A percentile compares a stretch with the other conserved stretches of the same genome.
These are phyloP conservation scores for Chlorodrepanis virens DNA, from an alignment of 2,113 vertebrate genomes.

Conservation along the genomic window DNA sequence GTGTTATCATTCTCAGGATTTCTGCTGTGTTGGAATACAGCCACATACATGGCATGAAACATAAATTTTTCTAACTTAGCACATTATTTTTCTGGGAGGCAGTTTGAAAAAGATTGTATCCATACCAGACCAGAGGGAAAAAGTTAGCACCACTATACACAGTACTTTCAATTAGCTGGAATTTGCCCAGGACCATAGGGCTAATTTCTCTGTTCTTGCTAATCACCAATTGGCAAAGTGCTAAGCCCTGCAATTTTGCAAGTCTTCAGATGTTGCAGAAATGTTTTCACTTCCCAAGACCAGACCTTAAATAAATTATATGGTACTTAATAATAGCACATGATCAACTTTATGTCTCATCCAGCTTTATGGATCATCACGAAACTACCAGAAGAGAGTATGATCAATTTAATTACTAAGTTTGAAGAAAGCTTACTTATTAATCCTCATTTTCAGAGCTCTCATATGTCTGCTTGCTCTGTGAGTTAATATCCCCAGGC, in stretches of 20 bases:
- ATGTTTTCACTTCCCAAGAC: background rate
- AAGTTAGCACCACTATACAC: background rate
- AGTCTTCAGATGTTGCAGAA: background rate
- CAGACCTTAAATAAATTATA: slow-evolving; percentile 33
- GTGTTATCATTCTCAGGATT: background rate
- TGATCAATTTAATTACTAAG: slow-evolving; percentile 40
- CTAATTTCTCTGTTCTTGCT: background rate
- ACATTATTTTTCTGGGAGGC: background rate
- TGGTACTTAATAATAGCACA: slow-evolving; percentile 6
- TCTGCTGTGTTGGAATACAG: background rate
- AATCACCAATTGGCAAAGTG: background rate
- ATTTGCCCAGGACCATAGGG: background rate
- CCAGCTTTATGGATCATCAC: slow-evolving; percentile 12
- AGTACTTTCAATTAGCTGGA: background rate
- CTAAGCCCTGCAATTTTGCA: slow-evolving; percentile 37
- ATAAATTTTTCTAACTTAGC: background rate
- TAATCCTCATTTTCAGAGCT: slow-evolving; percentile 25
- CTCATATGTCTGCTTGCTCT: background rate
- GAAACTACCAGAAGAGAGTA: background rate
- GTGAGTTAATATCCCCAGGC: background rate
- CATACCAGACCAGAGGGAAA: background rate
- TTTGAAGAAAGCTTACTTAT: background rate
- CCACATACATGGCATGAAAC: background rate
- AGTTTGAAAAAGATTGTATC: background rate
- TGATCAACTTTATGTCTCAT: slow-evolving; percentile 8